phyloP scores from a whole-genome alignment of 2,888 invertebrate genomes.

The Dendrolimus houi region DNA sequence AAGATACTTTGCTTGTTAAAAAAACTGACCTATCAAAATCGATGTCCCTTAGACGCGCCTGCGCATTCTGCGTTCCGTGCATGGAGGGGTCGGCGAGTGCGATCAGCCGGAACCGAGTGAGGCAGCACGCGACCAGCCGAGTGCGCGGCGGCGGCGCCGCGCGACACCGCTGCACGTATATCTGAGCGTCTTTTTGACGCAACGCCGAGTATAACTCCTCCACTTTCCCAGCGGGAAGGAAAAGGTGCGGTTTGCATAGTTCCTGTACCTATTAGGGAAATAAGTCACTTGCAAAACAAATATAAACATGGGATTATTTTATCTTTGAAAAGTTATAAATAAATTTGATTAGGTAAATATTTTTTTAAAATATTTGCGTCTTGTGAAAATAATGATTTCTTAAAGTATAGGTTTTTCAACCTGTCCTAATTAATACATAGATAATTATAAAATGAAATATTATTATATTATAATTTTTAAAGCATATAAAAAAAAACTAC shows the following conservation, averaged over 20 bases:
- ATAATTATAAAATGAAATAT: too few relatives aligned
- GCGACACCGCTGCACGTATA: slow-evolving; percentile 87
- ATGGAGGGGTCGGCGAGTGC: slow-evolving; percentile 92
- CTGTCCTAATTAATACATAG: too few relatives aligned
- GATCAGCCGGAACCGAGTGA: slow-evolving; percentile 79
- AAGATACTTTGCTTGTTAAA: background rate
- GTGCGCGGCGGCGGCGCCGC: slow-evolving; percentile 79
- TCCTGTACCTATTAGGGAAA: slow-evolving; percentile 66
- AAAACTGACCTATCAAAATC: slow-evolving; percentile 82
- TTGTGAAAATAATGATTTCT: too few relatives aligned
- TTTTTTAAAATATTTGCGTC: too few relatives aligned
- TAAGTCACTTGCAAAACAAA: too few relatives aligned
- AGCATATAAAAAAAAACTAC: too few relatives aligned
- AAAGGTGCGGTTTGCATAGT: slow-evolving; percentile 87
- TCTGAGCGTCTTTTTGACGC: slow-evolving; percentile 93
- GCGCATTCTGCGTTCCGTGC: slow-evolving; percentile 87
- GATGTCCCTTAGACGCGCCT: slow-evolving; percentile 84
- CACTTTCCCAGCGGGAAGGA: slow-evolving; percentile 89
- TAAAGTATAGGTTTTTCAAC: too few relatives aligned
- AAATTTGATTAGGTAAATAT: too few relatives aligned
- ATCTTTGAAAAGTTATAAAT: too few relatives aligned
- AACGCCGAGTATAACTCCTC: slow-evolving; percentile 93
- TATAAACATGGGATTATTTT: too few relatives aligned
- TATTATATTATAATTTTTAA: too few relatives aligned
- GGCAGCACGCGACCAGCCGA: slow-evolving; percentile 90